These are phyloP conservation scores for Dysidea cf. avara DNA, from an alignment of 37 sponge, comb jelly and placozoan genomes.

Conservation along the genomic window DNA sequence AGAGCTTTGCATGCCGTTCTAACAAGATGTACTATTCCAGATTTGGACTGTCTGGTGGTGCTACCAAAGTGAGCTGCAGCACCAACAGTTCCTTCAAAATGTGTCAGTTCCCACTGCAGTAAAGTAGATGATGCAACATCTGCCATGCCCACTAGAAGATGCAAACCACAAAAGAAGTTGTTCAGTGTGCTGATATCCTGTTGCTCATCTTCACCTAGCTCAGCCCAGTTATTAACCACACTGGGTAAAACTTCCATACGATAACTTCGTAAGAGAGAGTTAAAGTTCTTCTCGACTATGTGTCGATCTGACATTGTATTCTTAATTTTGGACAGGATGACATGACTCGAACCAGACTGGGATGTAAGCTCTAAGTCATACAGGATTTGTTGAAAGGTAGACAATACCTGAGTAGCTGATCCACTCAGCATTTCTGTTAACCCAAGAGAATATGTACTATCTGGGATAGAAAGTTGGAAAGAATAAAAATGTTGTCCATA, in stretches of 20 bases:
- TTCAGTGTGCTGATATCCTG: constrained; percentile 6
- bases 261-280: constrained; percentile 7
- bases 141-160: constrained; percentile 45
- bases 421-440: constrained; percentile 20
- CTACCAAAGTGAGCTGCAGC: not conserved
- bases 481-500: constrained; percentile 16
- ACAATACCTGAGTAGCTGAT: constrained; percentile 5
- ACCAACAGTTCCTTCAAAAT: constrained; percentile 18
- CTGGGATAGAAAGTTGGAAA: constrained; percentile 9
- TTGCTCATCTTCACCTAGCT: not conserved
- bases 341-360: not conserved
- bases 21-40: constrained; percentile 17
- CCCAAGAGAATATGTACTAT: constrained; percentile 5
- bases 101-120: constrained; percentile 17
- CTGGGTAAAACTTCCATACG: constrained; percentile 5
- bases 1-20: constrained; percentile 42
- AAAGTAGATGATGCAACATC: constrained; percentile 16
- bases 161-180: constrained; percentile 47
- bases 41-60: constrained; percentile 6
- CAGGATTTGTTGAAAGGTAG: not conserved
- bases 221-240: constrained; percentile 11
- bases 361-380: not conserved
- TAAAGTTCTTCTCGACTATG: constrained; percentile 19
- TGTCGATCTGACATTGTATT: constrained; percentile 40
- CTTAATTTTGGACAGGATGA: constrained; percentile 8